Evolutionary conservation across 2,113 vertebrate genomes (phyloP).

Genomic region (Nibea coibor): DNA sequence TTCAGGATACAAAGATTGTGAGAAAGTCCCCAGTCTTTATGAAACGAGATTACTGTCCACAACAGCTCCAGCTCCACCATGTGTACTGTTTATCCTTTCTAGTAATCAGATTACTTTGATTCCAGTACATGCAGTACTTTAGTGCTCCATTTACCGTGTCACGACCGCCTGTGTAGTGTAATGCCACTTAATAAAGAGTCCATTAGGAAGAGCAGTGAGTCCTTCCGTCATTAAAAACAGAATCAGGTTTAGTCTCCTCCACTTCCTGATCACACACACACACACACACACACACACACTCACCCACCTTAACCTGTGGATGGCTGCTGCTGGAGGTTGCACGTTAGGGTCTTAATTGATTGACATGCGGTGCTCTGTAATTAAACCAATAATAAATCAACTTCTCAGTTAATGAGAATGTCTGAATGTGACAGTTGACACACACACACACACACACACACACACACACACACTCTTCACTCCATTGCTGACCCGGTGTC

Average conservation of each 20-base stretch:
- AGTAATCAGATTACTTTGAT: constrained; percentile 1
- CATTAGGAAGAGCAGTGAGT: constrained; percentile 19
- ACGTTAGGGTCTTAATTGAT: constrained; percentile 62
- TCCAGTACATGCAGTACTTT: not conserved
- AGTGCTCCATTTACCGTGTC: not conserved
- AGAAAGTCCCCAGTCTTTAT: no score
- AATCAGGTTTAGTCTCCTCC: constrained; percentile 49
- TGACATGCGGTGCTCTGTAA: constrained; percentile 68
- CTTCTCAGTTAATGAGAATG: constrained; percentile 76
- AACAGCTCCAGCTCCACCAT: no score
- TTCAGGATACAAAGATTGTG: no score
- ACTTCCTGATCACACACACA: constrained; percentile 59
- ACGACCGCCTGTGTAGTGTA: constrained; percentile 19
- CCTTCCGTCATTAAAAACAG: constrained; percentile 42
- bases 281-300: constrained; percentile 22
- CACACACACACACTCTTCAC: constrained; percentile 24
- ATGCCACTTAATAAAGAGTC: constrained; percentile 48
- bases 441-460: constrained; percentile 47
- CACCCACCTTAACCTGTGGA: constrained; percentile 38
- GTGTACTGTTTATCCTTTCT: not conserved
- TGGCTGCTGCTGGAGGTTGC: constrained; percentile 30
- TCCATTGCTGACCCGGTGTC: constrained; percentile 71
- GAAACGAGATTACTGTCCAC: no score
- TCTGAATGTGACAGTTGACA: constrained; percentile 71
- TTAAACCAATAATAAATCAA: constrained; percentile 79